Conservation (phyloP, 2,888 invertebrate species). For the Oscheius onirici region DNA sequence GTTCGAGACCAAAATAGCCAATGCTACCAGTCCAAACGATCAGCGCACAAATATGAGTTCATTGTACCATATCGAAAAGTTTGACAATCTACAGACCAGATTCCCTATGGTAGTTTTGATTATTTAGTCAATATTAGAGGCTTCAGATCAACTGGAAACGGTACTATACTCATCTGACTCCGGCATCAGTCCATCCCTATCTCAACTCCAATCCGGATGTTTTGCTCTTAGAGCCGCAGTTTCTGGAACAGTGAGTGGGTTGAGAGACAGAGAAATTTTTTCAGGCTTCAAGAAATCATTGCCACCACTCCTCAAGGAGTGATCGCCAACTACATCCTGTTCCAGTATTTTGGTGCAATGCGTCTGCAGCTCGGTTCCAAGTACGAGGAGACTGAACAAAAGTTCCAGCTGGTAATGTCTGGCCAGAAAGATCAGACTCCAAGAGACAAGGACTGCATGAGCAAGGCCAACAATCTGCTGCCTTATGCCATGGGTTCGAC, state of each 20-base stretch:
- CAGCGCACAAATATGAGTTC: slow-evolving; percentile 60
- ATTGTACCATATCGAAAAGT: slow-evolving; percentile 61
- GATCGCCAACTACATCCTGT: slow-evolving; percentile 74
- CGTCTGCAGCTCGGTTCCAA: slow-evolving; percentile 79
- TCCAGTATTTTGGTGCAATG: slow-evolving; percentile 44
- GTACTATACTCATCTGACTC: slow-evolving; percentile 64
- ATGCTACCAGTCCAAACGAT: slow-evolving; percentile 66
- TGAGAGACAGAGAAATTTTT: background rate
- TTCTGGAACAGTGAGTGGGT: slow-evolving; percentile 36
- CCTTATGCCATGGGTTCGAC: slow-evolving; percentile 78
- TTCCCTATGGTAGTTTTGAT: slow-evolving; percentile 46
- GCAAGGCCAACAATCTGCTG: slow-evolving; percentile 37
- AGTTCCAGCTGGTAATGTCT: slow-evolving; percentile 69
- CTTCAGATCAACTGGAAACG: slow-evolving; percentile 68
- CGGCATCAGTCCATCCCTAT: slow-evolving; percentile 63
- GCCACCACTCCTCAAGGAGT: slow-evolving; percentile 59
- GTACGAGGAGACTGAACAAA: slow-evolving; percentile 84
- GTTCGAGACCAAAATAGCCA: slow-evolving; percentile 64
- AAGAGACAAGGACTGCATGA: slow-evolving; percentile 85
- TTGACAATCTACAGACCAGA: slow-evolving; percentile 55
- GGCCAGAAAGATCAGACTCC: slow-evolving; percentile 78
- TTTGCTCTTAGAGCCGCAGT: slow-evolving; percentile 49
- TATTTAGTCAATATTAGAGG: no score
- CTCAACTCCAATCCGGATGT: slow-evolving; percentile 69
- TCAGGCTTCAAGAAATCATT: slow-evolving; percentile 66